These are phyloP conservation scores for Pygocentrus nattereri DNA, from an alignment of 2,797 vertebrate species.

Conservation along the genomic window DNA sequence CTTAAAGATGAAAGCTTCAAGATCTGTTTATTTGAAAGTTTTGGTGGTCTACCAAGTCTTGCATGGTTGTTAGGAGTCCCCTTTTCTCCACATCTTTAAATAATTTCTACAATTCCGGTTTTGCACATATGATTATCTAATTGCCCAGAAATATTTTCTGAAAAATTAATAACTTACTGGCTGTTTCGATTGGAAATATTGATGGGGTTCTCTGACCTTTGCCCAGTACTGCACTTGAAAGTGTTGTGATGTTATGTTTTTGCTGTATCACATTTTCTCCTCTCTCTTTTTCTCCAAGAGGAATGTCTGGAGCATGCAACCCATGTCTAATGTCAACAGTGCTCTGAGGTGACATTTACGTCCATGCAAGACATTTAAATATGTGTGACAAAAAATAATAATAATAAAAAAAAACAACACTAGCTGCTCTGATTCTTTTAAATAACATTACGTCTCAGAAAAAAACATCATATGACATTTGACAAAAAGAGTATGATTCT, in stretches of 20 bases:
- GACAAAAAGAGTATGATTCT: conserved; percentile 55
- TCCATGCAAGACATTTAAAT: conserved; percentile 64
- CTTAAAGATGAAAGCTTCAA: too few species aligned
- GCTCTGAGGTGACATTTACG: conserved; percentile 68
- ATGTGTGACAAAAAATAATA: conserved; percentile 47
- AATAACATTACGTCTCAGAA: conserved; percentile 50
- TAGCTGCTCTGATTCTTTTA: conserved; percentile 54
- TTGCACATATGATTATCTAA: too few species aligned
- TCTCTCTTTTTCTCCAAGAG: neutral
- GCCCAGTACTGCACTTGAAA: neutral
- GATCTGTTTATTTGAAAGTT: too few species aligned
- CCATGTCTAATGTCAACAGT: conserved; percentile 65
- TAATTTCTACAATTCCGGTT: too few species aligned
- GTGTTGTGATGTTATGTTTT: too few species aligned
- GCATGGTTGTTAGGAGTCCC: too few species aligned
- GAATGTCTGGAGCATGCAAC: conserved; percentile 13
- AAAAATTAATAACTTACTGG: too few species aligned
- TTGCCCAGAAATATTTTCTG: too few species aligned
- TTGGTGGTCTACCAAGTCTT: too few species aligned
- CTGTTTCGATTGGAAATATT: too few species aligned
- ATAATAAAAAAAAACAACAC: conserved; percentile 46
- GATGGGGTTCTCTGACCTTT: too few species aligned
- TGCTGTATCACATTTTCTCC: neutral
- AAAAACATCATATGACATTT: conserved; percentile 57
- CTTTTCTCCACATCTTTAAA: too few species aligned